Evolutionary conservation across 1,140 invertebrate species (phyloP).

Genomic region (Drosophila tsacasi): DNA sequence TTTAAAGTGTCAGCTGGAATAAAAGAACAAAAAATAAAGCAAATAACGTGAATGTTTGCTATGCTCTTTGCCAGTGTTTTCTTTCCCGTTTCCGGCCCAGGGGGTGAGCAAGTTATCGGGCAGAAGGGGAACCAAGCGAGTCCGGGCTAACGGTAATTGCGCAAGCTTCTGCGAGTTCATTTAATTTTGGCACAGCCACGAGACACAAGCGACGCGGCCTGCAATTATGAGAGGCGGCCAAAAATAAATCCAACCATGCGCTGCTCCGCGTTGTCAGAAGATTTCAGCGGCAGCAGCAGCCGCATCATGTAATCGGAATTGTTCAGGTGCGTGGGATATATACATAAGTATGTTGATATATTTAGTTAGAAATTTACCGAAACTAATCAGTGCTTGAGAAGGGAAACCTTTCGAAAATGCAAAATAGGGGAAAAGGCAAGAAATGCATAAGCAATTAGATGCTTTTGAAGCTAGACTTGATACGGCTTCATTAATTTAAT

Average conservation of each 20-base stretch:
- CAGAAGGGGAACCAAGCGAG: constrained; percentile 1
- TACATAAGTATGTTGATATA: not conserved
- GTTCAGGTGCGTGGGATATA: constrained; percentile 45
- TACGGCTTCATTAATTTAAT: too few relatives aligned
- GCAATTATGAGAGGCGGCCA: constrained; percentile 78
- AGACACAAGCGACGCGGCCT: constrained; percentile 62
- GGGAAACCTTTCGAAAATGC: not conserved
- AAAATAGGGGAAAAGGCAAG: not conserved
- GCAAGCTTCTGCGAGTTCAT: constrained; percentile 57
- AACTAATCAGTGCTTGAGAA: constrained; percentile 3
- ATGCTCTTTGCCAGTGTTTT: constrained; percentile 4
- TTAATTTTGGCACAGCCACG: constrained; percentile 63
- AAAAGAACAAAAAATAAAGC: not conserved
- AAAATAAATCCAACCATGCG: constrained; percentile 76
- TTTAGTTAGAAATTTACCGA: not conserved
- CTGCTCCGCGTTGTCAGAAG: constrained; percentile 45
- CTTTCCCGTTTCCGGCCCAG: constrained; percentile 19
- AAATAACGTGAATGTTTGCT: constrained; percentile 10
- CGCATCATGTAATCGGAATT: constrained; percentile 40
- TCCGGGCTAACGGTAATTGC: constrained; percentile 63
- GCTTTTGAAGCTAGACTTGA: not conserved
- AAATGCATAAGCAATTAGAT: not conserved
- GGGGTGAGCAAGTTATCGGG: not conserved
- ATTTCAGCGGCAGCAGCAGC: constrained; percentile 25
- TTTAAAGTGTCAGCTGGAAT: constrained; percentile 20